Conservation (phyloP, 2,797 vertebrate species). For the Sebastes iracundus region DNA sequence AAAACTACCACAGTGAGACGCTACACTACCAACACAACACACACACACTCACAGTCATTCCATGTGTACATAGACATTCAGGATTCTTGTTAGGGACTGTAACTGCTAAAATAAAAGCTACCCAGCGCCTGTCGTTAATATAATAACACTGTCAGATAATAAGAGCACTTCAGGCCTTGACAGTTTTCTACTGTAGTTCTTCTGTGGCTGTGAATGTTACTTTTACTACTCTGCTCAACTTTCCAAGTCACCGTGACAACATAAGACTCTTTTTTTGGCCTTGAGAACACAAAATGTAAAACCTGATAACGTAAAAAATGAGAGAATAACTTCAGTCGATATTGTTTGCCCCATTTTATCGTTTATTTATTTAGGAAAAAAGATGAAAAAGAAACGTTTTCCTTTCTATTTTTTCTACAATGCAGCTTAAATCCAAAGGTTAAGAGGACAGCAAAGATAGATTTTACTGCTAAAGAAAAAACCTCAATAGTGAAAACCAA, state of each 20-base stretch:
- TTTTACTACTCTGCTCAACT: slow-evolving; percentile 66
- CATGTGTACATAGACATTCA: slow-evolving; percentile 78
- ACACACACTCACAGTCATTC: slow-evolving; percentile 47
- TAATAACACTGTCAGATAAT: slow-evolving; percentile 61
- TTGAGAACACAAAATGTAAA: slow-evolving; percentile 55
- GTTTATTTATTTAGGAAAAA: slow-evolving; percentile 51
- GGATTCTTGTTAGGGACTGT: slow-evolving; percentile 67
- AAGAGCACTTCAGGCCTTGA: slow-evolving; percentile 65
- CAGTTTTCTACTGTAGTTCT: slow-evolving; percentile 72
- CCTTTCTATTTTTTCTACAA: slow-evolving; percentile 81
- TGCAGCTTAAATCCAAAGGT: slow-evolving; percentile 88
- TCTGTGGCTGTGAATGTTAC: slow-evolving; percentile 76
- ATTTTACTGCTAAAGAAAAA: slow-evolving; percentile 81
- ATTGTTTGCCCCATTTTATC: slow-evolving; percentile 51
- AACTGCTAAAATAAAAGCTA: slow-evolving; percentile 51
- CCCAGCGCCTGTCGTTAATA: slow-evolving; percentile 54
- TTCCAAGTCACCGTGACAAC: slow-evolving; percentile 51
- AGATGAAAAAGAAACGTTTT: slow-evolving; percentile 53
- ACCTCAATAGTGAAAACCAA: slow-evolving; percentile 88
- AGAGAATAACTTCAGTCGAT: slow-evolving; percentile 52
- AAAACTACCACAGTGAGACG: slow-evolving; percentile 64
- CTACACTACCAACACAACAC: slow-evolving; percentile 60
- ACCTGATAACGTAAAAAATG: slow-evolving; percentile 26
- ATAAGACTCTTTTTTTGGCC: slow-evolving; percentile 44
- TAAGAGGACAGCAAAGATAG: slow-evolving; percentile 80